phyloP scores from a whole-genome alignment of 2,113 vertebrate genomes.

The Gobio gobio region DNA sequence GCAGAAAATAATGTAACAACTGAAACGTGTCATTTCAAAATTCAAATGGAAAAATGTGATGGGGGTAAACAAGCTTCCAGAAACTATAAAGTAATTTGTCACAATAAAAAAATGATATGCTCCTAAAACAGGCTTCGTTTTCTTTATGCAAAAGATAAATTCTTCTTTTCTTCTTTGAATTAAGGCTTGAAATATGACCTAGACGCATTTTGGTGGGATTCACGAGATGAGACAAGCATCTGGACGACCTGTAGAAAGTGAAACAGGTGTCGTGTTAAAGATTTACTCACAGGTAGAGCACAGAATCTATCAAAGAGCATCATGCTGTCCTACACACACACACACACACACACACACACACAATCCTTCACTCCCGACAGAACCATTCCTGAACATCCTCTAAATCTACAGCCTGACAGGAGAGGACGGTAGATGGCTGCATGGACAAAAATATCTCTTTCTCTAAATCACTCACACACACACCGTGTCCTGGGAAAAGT shows the following conservation, averaged over 20 bases:
- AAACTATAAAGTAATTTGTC: no score
- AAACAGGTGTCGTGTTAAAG: background rate
- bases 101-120: no score
- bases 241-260: background rate
- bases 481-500: background rate
- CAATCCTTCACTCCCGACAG: background rate
- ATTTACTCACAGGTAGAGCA: constrained; percentile 27
- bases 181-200: background rate
- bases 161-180: background rate
- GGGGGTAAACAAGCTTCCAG: no score
- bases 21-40: no score
- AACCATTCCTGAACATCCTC: background rate
- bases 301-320: background rate
- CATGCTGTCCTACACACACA: background rate
- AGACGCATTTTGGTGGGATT: background rate
- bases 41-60: no score
- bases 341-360: constrained; percentile 19
- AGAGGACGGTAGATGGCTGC: background rate
- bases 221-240: background rate
- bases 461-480: constrained; percentile 4
- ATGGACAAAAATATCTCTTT: background rate
- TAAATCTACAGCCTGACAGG: constrained; percentile 4
- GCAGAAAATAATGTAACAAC: no score
- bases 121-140: no score
- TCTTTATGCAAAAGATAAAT: no score